These are phyloP conservation scores for Ochlodes sylvanus DNA, from an alignment of 2,888 invertebrate genomes.

Conservation along the genomic window DNA sequence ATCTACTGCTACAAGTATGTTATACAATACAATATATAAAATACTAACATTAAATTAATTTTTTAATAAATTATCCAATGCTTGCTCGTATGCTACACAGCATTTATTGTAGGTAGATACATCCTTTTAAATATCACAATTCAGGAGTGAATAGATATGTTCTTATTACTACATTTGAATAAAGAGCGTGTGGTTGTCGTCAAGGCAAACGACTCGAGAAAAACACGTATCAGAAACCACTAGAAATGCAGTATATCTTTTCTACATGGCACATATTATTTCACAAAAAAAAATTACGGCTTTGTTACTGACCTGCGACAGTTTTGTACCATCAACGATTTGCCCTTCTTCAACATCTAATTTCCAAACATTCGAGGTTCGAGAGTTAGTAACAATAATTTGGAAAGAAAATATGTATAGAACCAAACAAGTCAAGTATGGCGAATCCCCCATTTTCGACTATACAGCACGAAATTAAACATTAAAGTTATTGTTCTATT, in stretches of 20 bases:
- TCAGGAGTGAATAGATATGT: neutral
- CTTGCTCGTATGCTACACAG: neutral
- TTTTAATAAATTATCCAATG: neutral
- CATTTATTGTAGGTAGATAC: neutral
- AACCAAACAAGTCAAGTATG: conserved; percentile 86
- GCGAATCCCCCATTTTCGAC: conserved; percentile 80
- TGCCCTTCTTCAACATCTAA: conserved; percentile 90
- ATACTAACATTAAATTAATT: neutral
- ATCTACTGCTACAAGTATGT: conserved; percentile 1
- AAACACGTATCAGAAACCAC: conserved; percentile 19
- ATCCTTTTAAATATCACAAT: neutral
- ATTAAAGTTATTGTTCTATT: conserved; percentile 46
- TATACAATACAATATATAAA: too few species aligned
- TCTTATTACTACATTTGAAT: neutral
- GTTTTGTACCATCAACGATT: conserved; percentile 87
- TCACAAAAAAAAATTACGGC: conserved; percentile 64
- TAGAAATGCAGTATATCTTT: conserved; percentile 19
- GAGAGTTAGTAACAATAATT: conserved; percentile 90
- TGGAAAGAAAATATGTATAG: conserved; percentile 90
- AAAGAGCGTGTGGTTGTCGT: conserved; percentile 19
- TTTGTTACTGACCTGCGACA: conserved; percentile 79
- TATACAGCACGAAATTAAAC: conserved; percentile 41
- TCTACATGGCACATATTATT: conserved; percentile 53
- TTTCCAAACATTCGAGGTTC: conserved; percentile 93
- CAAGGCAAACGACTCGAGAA: conserved; percentile 41